Base-by-base conservation (phyloP, 2,888 invertebrate species). In the Lasioglossum calceatum region DNA sequence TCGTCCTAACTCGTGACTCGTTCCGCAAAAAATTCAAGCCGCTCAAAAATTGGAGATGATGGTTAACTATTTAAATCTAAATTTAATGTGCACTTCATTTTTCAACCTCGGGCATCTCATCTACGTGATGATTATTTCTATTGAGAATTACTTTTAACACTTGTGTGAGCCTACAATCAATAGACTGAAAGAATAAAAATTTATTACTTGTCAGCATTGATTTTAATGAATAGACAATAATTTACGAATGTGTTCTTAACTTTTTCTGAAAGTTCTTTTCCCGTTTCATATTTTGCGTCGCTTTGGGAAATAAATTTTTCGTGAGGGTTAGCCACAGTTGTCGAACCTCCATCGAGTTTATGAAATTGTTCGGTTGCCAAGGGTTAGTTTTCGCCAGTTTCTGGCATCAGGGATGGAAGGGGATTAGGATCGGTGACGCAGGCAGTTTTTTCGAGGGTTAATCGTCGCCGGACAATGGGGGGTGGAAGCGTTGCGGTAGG, bases 401-500 rank as follows among this genome's bases (percentile, higher is more conserved):
- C 14, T 16, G 61, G 32, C 32, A 0, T 14, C 32, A 2, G 27
- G 64, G 64, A 7, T 7, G 64, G 7, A 64, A 64, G 0, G 32
- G 64, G 64, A 64, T 64, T 64, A 64, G 64, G 64, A 64, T 64
- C 64, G 27, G 16, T 16, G 64, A 64, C 64, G 61, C n/a, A 64
- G 16, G 64, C 64, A 67, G 36, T 67, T 67, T 67, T 67, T 61
- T 61, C 5, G 2, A 32, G 61, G 71, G 67, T 80, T 58, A 77
- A 74, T 82, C 80, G 58, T 12, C n/a, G 8, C 23, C 39, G 47
- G 36, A 54, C 32, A 67, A n/a, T 50, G 64, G 39, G 27, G 44
- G n/a, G 67, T 32, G 42, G 23, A 10, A 61, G 81, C 58, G 81
- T 86, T 86, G 87, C 79, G 87, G 87, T 87, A 87, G 87, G 84